Base-by-base conservation (phyloP, 2,797 vertebrate species). In the Coccyzus lansbergi region DNA sequence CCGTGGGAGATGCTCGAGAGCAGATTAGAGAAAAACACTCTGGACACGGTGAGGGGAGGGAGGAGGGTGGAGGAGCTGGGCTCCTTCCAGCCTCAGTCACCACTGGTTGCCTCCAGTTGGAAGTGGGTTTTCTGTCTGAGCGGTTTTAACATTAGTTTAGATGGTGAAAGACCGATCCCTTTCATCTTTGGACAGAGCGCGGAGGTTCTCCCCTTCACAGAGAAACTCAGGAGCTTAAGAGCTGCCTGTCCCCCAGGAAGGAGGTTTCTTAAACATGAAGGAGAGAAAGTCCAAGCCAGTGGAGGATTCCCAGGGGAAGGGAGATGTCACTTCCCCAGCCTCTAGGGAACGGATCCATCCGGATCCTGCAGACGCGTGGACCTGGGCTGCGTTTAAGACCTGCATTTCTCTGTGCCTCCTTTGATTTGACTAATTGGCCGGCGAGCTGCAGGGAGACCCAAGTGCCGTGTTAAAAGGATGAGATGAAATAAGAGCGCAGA, bases 381-480 rank as follows among this genome's bases (percentile, higher is more conserved):
- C 44, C 60, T 0, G 58, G 19, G 59, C 80, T 59, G 68, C 1
- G 0, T 83, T 92, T 58, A 53, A 91, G 84, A 21, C 71, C 60
- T 52, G 38, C 36, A 16, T 93, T 49, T 91, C 75, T 29, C 7
- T 6, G 44, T 34, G 71, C 51, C 63, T 74, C 60, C 82, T 89
- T 89, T 80, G 96, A 91, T 91, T 77, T 1, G 2, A 49, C 64
- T 80, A 88, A 92, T 85, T 94, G 89, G 88, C 78, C 9, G 2
- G 84, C 14, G 28, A 94, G 88, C 81, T 92, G 81, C 89, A 38
- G 94, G 84, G 89, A 95, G 75, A 94, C 75, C 91, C 85, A 9
- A 21, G 89, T 16, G 4, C 78, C 3, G 2, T 2, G 71, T 62
- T 38, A 78, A 60, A 83, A 77, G 86, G 84, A 59, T 2, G 76